phyloP scores from a whole-genome alignment of 2,113 vertebrate species.

The Eurypyga helias region DNA sequence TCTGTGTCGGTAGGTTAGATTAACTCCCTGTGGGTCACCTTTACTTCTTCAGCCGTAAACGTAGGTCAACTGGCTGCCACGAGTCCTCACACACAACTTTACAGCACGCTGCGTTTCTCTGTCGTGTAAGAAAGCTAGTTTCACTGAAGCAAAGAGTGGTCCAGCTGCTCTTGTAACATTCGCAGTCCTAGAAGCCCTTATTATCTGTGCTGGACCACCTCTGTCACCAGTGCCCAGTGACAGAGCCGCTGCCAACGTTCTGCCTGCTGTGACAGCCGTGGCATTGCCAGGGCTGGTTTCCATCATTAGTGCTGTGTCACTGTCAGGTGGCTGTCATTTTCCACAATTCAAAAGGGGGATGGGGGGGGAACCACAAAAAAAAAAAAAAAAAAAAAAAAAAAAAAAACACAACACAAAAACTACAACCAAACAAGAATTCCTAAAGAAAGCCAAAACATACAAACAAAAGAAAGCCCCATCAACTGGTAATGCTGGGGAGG shows the following conservation, averaged over 20 bases:
- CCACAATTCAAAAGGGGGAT: too few species aligned
- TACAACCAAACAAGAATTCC: neutral
- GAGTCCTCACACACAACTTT: neutral
- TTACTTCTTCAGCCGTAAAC: neutral
- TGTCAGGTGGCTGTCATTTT: neutral
- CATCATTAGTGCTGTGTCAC: neutral
- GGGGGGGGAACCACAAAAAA: too few species aligned
- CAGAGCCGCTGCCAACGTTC: neutral
- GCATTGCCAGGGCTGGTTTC: neutral
- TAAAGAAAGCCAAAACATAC: neutral
- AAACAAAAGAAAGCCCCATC: neutral
- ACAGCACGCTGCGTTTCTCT: rapidly evolving
- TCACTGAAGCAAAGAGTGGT: neutral
- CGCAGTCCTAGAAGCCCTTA: neutral
- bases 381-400: too few species aligned
- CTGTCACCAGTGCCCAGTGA: neutral
- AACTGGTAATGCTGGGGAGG: neutral
- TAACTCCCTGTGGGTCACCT: neutral
- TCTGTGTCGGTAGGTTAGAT: neutral
- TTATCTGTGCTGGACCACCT: rapidly evolving
- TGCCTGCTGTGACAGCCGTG: neutral
- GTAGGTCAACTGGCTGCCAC: neutral
- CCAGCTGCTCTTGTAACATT: neutral
- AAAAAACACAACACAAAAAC: too few species aligned
- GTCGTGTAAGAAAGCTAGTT: neutral